A percentile compares a stretch with the other conserved stretches of the same genome.
These are phyloP conservation scores for Rafetus swinhoei DNA, from an alignment of 2,113 vertebrate species.

Conservation along the genomic window DNA sequence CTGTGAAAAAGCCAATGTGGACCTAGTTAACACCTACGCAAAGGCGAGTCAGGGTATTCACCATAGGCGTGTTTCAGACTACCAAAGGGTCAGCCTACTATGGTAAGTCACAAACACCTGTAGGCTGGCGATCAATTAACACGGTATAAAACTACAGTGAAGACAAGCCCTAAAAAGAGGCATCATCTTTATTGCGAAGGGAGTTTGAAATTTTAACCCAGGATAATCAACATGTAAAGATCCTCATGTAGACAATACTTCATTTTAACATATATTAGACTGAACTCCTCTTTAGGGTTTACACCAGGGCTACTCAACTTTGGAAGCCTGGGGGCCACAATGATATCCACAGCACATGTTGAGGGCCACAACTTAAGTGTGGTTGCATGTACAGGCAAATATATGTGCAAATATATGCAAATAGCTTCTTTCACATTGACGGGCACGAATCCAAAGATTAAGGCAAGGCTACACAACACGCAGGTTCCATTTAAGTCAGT, in stretches of 20 bases:
- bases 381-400: too few species aligned
- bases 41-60: neutral
- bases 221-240: neutral
- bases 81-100: neutral
- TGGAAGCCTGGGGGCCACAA: too few species aligned
- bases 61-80: neutral
- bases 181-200: neutral
- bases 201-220: neutral
- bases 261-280: neutral
- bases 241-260: neutral
- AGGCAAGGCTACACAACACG: too few species aligned
- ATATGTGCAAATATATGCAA: too few species aligned
- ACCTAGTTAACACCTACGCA: neutral
- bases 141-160: neutral
- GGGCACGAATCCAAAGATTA: too few species aligned
- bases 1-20: neutral
- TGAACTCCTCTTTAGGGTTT: neutral
- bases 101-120: neutral
- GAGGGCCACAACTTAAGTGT: too few species aligned
- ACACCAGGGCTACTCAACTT: neutral
- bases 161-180: neutral
- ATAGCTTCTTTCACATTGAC: too few species aligned
- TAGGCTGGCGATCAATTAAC: neutral
- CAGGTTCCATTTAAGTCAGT: too few species aligned
- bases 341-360: too few species aligned